A percentile compares a stretch with the other conserved stretches of the same genome.
Evolutionary conservation across 2,797 vertebrate species (phyloP).

Genomic region (Caiman crocodilus): DNA sequence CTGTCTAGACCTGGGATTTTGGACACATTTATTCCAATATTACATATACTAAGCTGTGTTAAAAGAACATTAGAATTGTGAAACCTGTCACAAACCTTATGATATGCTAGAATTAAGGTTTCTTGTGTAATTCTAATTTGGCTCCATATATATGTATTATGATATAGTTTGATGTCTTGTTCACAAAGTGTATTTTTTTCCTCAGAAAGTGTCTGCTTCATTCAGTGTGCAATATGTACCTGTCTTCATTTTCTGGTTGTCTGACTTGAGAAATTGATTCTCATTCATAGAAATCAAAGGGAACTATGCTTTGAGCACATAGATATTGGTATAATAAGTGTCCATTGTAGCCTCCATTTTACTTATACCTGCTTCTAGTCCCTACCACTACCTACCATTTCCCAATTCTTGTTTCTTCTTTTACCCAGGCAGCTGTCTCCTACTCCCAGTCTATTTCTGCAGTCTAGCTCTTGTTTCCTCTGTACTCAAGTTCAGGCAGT

Average conservation of each 20-base stretch:
- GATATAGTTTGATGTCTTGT: background rate
- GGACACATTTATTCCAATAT: background rate
- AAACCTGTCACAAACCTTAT: background rate
- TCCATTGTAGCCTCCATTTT: too few relatives aligned
- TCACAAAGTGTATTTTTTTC: background rate
- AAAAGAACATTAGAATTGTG: background rate
- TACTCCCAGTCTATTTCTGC: background rate
- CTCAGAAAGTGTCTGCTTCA: background rate
- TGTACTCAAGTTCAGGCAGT: too few relatives aligned
- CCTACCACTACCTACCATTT: rapidly evolving
- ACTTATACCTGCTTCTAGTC: background rate
- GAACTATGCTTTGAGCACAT: background rate
- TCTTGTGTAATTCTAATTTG: background rate
- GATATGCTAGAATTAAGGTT: background rate
- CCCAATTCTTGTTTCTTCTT: background rate
- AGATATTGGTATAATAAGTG: too few relatives aligned
- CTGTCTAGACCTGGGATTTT: background rate
- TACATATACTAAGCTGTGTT: rapidly evolving
- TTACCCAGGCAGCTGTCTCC: background rate
- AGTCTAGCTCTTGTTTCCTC: background rate
- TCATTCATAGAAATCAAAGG: background rate
- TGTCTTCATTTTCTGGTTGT: background rate
- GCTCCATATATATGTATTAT: background rate
- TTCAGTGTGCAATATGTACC: background rate
- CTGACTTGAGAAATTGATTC: background rate